Conservation (phyloP, 1,140 invertebrate genomes). For the Drosophila pseudoobscura region DNA sequence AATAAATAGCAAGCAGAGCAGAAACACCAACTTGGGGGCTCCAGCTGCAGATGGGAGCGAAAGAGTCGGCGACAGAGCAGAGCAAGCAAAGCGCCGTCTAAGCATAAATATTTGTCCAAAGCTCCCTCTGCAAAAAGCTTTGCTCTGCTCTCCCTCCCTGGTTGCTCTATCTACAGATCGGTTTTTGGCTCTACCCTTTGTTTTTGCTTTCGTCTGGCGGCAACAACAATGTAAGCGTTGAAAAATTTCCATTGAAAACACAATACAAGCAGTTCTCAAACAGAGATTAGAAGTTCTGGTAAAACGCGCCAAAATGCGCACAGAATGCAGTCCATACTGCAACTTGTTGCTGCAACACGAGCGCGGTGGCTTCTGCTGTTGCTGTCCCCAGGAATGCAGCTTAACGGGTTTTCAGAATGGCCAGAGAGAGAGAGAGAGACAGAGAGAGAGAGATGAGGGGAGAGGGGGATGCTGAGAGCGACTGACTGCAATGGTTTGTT, state of each 20-base stretch:
- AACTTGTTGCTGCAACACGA: conserved; percentile 61
- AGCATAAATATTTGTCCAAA: conserved; percentile 52
- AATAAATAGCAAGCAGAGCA: conserved; percentile 50
- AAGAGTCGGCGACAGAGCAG: conserved; percentile 5
- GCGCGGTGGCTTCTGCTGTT: too few species aligned
- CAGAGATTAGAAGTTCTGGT: conserved; percentile 1
- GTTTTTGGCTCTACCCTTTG: not conserved
- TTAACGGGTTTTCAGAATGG: conserved; percentile 63
- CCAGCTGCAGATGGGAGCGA: conserved; percentile 45
- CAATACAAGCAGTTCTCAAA: not conserved
- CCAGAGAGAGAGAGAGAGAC: not conserved
- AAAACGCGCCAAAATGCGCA: conserved; percentile 23
- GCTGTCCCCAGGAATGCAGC: conserved; percentile 57
- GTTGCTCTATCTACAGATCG: not conserved
- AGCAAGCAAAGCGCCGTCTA: conserved; percentile 23
- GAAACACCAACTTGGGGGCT: conserved; percentile 5
- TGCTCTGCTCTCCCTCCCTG: too few species aligned
- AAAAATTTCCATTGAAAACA: conserved; percentile 9
- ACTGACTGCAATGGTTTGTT: conserved; percentile 26
- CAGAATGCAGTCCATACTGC: conserved; percentile 34
- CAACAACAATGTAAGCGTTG: too few species aligned
- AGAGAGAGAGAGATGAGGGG: not conserved
- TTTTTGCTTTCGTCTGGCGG: not conserved
- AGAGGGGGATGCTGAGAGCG: conserved; percentile 16
- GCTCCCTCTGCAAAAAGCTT: conserved; percentile 1